These are phyloP conservation scores for Oreochromis niloticus DNA, from an alignment of 2,113 vertebrate genomes.

Conservation along the genomic window DNA sequence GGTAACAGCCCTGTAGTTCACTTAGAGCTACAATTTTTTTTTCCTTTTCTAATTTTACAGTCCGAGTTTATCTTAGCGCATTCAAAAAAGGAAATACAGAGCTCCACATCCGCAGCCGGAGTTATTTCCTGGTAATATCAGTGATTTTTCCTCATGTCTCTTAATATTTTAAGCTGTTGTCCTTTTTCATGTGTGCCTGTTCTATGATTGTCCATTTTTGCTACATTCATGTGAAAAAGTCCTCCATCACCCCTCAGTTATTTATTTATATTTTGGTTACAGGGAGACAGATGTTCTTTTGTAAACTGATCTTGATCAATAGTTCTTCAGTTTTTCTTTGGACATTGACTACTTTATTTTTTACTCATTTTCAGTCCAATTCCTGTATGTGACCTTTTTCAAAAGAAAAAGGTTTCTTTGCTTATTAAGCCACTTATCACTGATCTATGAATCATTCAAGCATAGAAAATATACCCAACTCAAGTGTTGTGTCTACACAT, in stretches of 20 bases:
- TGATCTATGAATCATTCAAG: background rate
- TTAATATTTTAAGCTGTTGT: background rate
- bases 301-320: background rate
- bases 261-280: background rate
- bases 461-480: background rate
- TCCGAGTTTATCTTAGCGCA: background rate
- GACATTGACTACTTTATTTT: background rate
- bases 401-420: background rate
- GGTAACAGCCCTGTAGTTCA: background rate
- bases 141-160: background rate
- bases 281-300: background rate
- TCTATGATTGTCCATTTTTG: background rate
- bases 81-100: background rate
- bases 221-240: background rate
- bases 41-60: background rate
- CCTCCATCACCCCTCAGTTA: background rate
- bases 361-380: background rate
- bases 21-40: background rate
- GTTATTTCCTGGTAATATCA: background rate
- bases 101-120: background rate
- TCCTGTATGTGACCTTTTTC: background rate
- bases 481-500: background rate
- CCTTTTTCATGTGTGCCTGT: background rate
- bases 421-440: background rate
- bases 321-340: background rate